These are phyloP conservation scores for Notothenia rossii DNA, from an alignment of 2,113 vertebrate genomes.

Conservation along the genomic window DNA sequence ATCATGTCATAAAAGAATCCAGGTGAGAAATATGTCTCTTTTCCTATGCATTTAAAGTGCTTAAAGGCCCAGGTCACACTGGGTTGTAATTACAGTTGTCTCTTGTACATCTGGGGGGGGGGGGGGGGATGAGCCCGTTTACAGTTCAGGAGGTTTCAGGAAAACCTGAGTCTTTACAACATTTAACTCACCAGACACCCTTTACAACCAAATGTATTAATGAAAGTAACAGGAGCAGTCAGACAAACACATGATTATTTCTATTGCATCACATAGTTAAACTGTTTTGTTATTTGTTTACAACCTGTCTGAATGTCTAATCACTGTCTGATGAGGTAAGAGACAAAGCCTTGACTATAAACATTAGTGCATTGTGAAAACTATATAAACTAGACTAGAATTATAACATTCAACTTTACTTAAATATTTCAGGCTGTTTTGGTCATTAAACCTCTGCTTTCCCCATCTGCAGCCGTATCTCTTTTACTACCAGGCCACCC, in stretches of 20 bases:
- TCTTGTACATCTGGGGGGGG: constrained; percentile 53
- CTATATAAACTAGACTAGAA: background rate
- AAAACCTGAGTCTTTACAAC: constrained; percentile 34
- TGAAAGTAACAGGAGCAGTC: constrained; percentile 2
- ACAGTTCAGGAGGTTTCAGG: constrained; percentile 39
- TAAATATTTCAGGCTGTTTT: background rate
- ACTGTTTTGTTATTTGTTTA: constrained; percentile 25
- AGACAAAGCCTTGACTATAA: background rate
- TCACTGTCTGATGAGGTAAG: background rate
- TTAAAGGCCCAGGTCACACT: constrained; percentile 10
- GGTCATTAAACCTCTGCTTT: background rate
- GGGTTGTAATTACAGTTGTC: constrained; percentile 44
- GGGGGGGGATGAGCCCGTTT: constrained; percentile 45
- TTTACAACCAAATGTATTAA: constrained; percentile 26
- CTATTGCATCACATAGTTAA: constrained; percentile 28
- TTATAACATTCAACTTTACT: background rate
- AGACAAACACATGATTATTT: constrained; percentile 27
- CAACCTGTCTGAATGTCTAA: constrained; percentile 20
- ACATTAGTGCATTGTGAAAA: background rate
- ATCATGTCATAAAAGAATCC: constrained; percentile 53
- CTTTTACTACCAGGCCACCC: constrained; percentile 28
- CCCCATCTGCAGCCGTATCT: background rate
- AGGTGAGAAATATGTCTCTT: constrained; percentile 31
- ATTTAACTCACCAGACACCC: constrained; percentile 24
- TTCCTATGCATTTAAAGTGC: background rate